A percentile compares a stretch with the other conserved stretches of the same genome.
phyloP scores from a whole-genome alignment of 2,888 invertebrate genomes.

The Belgica antarctica region DNA sequence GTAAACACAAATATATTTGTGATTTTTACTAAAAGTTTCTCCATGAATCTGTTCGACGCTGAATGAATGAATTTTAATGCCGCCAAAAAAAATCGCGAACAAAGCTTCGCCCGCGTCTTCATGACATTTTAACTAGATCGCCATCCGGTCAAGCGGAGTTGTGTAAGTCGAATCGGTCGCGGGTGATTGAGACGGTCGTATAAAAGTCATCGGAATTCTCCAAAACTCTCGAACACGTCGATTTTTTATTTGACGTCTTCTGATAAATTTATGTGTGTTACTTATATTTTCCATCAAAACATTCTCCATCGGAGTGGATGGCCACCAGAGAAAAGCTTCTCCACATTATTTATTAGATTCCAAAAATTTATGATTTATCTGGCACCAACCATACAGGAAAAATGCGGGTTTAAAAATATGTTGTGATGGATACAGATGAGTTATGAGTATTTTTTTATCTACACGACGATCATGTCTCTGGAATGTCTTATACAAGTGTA shows the following conservation, averaged over 20 bases:
- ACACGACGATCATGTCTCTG: background rate
- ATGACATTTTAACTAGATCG: too few species aligned
- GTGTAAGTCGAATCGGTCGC: too few species aligned
- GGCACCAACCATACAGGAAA: background rate
- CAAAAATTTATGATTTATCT: slow-evolving; percentile 13
- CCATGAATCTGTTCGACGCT: too few species aligned
- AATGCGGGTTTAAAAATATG: slow-evolving; percentile 2
- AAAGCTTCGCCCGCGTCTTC: too few species aligned
- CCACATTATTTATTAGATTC: slow-evolving; percentile 3
- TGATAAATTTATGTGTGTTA: slow-evolving; percentile 11
- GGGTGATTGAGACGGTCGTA: too few species aligned
- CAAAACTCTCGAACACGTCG: background rate
- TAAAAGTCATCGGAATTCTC: background rate
- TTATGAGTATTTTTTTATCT: background rate
- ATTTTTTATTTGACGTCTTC: too few species aligned
- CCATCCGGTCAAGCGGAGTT: too few species aligned
- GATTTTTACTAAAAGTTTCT: background rate
- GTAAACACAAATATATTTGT: background rate
- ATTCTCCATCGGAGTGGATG: too few species aligned
- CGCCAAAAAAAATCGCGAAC: too few species aligned
- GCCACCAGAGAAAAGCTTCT: background rate
- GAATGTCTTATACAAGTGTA: background rate
- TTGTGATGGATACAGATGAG: background rate
- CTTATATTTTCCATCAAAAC: slow-evolving; percentile 9
- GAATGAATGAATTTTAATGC: background rate